phyloP scores from a whole-genome alignment of 2,888 invertebrate species.

The Drepanosiphum platanoidis region DNA sequence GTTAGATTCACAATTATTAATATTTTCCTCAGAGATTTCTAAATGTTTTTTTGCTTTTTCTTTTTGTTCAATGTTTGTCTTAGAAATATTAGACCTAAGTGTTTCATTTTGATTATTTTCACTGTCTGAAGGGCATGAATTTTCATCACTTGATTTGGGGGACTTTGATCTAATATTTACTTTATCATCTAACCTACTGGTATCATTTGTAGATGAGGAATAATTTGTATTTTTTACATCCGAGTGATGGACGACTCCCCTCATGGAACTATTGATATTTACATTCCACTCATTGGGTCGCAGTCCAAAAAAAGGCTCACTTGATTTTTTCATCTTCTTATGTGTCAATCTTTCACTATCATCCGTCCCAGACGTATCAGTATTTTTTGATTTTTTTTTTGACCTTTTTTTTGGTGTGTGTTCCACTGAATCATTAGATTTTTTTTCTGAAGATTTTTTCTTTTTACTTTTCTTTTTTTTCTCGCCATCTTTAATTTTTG shows the following conservation, averaged over 20 bases:
- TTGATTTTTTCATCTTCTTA: constrained; percentile 3
- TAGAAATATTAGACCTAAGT: background rate
- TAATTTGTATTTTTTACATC: background rate
- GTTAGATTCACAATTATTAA: background rate
- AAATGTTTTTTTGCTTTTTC: background rate
- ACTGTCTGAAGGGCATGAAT: background rate
- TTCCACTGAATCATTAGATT: constrained; percentile 15
- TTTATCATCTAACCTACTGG: background rate
- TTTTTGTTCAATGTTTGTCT: background rate
- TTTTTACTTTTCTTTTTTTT: constrained; percentile 44
- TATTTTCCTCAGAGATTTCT: background rate
- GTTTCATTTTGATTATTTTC: background rate
- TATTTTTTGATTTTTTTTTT: constrained; percentile 32
- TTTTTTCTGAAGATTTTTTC: constrained; percentile 18
- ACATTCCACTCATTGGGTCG: constrained; percentile 61
- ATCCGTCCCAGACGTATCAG: constrained; percentile 37
- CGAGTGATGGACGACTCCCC: constrained; percentile 52
- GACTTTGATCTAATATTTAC: background rate
- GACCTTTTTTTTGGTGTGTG: constrained; percentile 21
- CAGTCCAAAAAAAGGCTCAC: constrained; percentile 49
- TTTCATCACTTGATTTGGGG: background rate
- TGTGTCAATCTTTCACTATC: constrained; percentile 5
- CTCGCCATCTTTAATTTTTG: constrained; percentile 4
- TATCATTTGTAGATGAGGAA: background rate
- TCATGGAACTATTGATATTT: constrained; percentile 45